Base-by-base conservation (phyloP, 1,140 invertebrate genomes). In the Brachionus koreanus region DNA sequence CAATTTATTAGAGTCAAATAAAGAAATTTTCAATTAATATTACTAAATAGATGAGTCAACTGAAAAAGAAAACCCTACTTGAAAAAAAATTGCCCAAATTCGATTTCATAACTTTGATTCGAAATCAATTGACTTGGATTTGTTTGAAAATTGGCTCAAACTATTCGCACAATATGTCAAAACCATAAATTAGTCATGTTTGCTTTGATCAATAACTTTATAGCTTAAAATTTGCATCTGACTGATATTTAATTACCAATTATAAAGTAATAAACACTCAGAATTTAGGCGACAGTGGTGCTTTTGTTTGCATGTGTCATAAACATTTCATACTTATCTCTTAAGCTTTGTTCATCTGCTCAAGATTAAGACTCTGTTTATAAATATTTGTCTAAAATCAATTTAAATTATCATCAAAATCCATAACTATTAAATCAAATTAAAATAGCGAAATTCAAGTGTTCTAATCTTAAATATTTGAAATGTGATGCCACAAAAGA, bases 401-500 rank as follows among this genome's bases (percentile, higher is more conserved):
- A 33, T 65, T 65, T 13, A 65, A 65, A 65, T 33, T 65, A 23
- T 12, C 16, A 63, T 23, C 29, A 23, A 33, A 25, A 9, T 63
- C 23, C 25, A 23, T 63, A 23, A 25, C 57, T 63, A 25, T 63
- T 33, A 16, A 33, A 35, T 25, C 33, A 12, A 33, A 65, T 65
- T 29, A 33, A 33, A 13, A 33, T 37, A 33, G 25, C 63, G 25
- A 37, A 65, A 23, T 57, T 57, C 29, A 29, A 29, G 63, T 33
- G 25, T 23, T 7, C 29, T 65, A 65, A 65, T 65, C 63, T 65
- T 65, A 65, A 65, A 33, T 65, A 33, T 65, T 65, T 65, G 63
- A 65, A 65, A 65, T 65, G 33, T 65, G 63, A 65, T 65, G 63
- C 63, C 33, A 65, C 63, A 65, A 65, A 65, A 65, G 63, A 65